Evolutionary conservation across 1,140 invertebrate genomes (phyloP), one percentile per base, ranked within the genome.

Genomic region (Polypedilum pembai): DNA sequence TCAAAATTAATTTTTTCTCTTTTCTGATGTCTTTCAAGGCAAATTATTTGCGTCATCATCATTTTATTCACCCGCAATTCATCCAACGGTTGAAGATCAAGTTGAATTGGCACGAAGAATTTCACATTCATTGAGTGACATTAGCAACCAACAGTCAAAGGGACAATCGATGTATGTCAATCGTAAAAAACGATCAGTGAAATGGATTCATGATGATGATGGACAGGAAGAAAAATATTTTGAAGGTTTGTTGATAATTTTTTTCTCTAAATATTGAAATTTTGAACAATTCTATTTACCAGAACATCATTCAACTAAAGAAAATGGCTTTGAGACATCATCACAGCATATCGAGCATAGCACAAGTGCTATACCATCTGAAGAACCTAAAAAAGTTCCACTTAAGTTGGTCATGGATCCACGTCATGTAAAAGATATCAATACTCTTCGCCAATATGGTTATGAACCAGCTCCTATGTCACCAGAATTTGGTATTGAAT

Each of bases 141-240:
- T 93, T 76, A 93, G 91, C 83, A 98, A 98, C 83, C 88, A 92
- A 82, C 90, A 91, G 80, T 95, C 93, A 80, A 92, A 94, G 80
- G 95, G 95, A 17, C 94, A 96, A 82, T 91, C 90, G 77, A 98
- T 97, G 95, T 98, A 96, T 81, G 93, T 95, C 77, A 96, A 95
- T 81, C 86, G 95, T 74, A 95, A 95, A 85, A 95, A 95, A 80
- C 86, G 93, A 78, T 94, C 94, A 5, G 90, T 93, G 75, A 96
- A 96, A 83, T 98, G 95, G 95, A 90, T 96, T 72, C 94, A 96
- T 79, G 93, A 95, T 79, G 93, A 95, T 85, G 92, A 92, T 82
- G 86, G 88, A 84, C 88, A 88, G 80, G 65, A 69, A 18, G 65
- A 69, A 20, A n/a, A 18, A 69, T 69, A 18, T 21, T 7, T 69